Evolutionary conservation across 2,113 vertebrate species (phyloP).

Genomic region (Halichoeres trimaculatus): DNA sequence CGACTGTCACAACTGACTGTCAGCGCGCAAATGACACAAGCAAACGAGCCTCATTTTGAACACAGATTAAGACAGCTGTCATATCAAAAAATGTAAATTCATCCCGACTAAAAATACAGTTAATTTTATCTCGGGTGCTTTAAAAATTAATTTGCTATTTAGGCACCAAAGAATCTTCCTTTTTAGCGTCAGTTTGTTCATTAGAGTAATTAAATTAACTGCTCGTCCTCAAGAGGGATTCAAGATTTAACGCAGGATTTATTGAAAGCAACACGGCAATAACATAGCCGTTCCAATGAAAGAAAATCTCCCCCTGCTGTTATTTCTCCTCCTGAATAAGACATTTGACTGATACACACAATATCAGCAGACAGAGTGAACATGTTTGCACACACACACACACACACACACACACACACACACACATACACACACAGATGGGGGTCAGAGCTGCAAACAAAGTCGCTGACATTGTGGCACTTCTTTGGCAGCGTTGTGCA

Average conservation of each 20-base stretch:
- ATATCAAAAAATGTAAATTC: slow-evolving; percentile 56
- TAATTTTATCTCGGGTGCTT: slow-evolving; percentile 62
- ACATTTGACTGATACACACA: slow-evolving; percentile 29
- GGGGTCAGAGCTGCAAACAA: slow-evolving; percentile 71
- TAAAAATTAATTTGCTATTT: slow-evolving; percentile 71
- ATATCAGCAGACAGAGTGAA: background rate
- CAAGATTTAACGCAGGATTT: slow-evolving; percentile 45
- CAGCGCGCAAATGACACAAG: slow-evolving; percentile 63
- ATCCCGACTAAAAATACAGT: slow-evolving; percentile 63
- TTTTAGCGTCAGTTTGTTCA: slow-evolving; percentile 60
- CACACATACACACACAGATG: slow-evolving; percentile 11
- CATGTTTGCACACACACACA: slow-evolving; percentile 19
- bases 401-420: slow-evolving; percentile 1
- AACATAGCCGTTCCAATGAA: slow-evolving; percentile 13
- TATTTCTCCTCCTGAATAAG: slow-evolving; percentile 28
- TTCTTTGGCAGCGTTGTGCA: slow-evolving; percentile 75
- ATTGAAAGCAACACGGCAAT: slow-evolving; percentile 50
- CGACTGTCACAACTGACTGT: slow-evolving; percentile 81
- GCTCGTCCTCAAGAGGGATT: slow-evolving; percentile 45
- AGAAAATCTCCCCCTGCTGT: slow-evolving; percentile 25
- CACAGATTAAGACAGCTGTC: slow-evolving; percentile 77
- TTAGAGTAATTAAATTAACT: slow-evolving; percentile 74
- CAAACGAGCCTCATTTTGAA: slow-evolving; percentile 72
- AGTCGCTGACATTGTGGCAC: slow-evolving; percentile 78
- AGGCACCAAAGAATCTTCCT: slow-evolving; percentile 52